Evolutionary conservation across 2,888 invertebrate species (phyloP).

Genomic region (Nemotelus nigrinus): DNA sequence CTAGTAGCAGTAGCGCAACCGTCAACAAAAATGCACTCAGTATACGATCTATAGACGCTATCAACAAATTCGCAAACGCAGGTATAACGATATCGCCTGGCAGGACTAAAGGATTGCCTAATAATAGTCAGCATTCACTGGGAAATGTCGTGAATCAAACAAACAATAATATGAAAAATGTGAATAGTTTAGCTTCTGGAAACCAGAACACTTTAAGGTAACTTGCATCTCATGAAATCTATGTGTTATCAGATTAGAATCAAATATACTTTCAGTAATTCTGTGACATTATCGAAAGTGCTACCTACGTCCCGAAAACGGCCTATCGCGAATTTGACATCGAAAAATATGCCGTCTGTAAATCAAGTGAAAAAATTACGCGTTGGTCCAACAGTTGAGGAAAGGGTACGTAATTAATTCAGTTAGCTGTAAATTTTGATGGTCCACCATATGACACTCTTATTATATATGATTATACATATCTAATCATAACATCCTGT

Average conservation of each 20-base stretch:
- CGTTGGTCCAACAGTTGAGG: slow-evolving; percentile 4
- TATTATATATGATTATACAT: no score
- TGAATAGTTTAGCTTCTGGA: not conserved
- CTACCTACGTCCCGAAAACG: slow-evolving; percentile 8
- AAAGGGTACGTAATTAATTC: slow-evolving; percentile 11
- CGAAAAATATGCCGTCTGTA: not conserved
- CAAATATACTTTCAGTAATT: not conserved
- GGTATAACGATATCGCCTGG: slow-evolving; percentile 45
- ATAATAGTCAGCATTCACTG: not conserved
- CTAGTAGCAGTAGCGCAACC: not conserved
- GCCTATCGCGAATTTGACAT: not conserved
- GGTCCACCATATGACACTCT: no score
- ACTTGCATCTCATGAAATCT: not conserved
- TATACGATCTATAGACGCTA: slow-evolving; percentile 41
- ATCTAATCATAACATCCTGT: no score
- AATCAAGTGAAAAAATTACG: slow-evolving; percentile 28
- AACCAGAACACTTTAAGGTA: slow-evolving; percentile 23
- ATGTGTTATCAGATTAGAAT: not conserved
- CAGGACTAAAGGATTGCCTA: not conserved
- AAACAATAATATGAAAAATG: slow-evolving; percentile 15
- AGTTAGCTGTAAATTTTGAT: not conserved
- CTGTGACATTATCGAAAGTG: slow-evolving; percentile 27
- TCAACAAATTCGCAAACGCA: slow-evolving; percentile 40
- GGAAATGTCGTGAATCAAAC: slow-evolving; percentile 27
- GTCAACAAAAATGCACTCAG: slow-evolving; percentile 13